Conservation (phyloP, 2,888 invertebrate species). For the Lasioglossum calceatum region DNA sequence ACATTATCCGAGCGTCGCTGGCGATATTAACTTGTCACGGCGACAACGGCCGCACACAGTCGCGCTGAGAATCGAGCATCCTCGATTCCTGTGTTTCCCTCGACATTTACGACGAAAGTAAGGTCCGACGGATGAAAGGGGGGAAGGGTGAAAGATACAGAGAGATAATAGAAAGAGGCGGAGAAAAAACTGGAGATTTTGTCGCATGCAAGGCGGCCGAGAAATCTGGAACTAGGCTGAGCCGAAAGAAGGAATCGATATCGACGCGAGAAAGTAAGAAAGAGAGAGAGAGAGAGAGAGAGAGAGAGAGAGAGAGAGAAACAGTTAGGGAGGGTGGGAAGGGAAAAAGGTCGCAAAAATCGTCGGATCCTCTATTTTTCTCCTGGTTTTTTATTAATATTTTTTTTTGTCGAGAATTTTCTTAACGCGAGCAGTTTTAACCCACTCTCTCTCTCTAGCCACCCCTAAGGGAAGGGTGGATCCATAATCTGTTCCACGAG, state of each 20-base stretch:
- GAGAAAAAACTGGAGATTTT: constrained; percentile 12
- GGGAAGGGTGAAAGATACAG: neutral
- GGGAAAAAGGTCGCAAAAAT: neutral
- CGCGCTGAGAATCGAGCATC: neutral
- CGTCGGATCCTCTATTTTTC: neutral
- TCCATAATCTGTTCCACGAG: neutral
- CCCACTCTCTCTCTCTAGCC: neutral
- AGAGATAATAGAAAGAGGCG: neutral
- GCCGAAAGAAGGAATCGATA: constrained; percentile 40
- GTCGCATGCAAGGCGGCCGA: constrained; percentile 19
- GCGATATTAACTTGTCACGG: constrained; percentile 11
- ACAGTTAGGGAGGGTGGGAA: neutral
- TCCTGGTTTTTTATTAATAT: neutral
- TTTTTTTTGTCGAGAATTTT: neutral
- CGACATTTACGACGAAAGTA: neutral
- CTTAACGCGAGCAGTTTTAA: neutral
- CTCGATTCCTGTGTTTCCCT: neutral
- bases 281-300: no score
- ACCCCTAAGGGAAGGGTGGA: neutral
- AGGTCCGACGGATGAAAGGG: neutral
- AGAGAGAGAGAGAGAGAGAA: no score
- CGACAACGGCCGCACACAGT: neutral
- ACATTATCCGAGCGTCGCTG: neutral
- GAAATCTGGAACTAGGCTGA: constrained; percentile 14
- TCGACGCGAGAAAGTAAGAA: neutral